phyloP scores from a whole-genome alignment of 2,888 invertebrate species.

The Leptothorax acervorum region DNA sequence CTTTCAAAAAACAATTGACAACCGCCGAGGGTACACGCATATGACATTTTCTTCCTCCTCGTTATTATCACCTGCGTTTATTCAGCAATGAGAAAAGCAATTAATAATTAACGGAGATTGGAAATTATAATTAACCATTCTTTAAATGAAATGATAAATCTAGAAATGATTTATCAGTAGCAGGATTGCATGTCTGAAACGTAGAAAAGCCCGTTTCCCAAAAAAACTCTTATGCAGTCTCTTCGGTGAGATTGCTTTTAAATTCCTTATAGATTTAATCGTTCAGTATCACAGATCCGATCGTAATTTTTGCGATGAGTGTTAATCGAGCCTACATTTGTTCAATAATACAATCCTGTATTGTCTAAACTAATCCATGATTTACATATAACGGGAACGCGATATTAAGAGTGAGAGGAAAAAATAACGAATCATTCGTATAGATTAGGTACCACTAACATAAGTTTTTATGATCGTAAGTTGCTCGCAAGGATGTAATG shows the following conservation, averaged over 20 bases:
- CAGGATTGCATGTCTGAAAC: constrained; percentile 32
- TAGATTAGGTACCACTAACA: constrained; percentile 9
- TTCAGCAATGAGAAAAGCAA: constrained; percentile 10
- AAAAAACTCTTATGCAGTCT: constrained; percentile 1
- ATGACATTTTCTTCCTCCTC: constrained; percentile 14
- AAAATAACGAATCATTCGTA: not conserved
- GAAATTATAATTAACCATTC: constrained; percentile 9
- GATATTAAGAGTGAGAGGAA: constrained; percentile 12
- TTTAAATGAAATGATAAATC: not conserved
- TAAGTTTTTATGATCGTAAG: constrained; percentile 29
- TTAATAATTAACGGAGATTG: constrained; percentile 10
- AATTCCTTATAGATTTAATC: constrained; percentile 17
- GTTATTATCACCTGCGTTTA: constrained; percentile 23
- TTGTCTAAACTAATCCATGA: constrained; percentile 9
- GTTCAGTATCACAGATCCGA: constrained; percentile 33
- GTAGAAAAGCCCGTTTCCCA: not conserved
- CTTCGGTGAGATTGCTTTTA: constrained; percentile 3
- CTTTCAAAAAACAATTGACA: constrained; percentile 85
- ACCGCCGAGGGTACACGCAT: constrained; percentile 80
- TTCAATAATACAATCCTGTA: constrained; percentile 27
- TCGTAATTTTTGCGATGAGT: not conserved
- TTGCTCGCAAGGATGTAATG: constrained; percentile 31
- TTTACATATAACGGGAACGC: not conserved
- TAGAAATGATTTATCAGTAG: not conserved
- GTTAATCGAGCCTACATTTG: constrained; percentile 5